Evolutionary conservation across 2,888 invertebrate genomes (phyloP).

Genomic region (Drosophila fulvimacula): DNA sequence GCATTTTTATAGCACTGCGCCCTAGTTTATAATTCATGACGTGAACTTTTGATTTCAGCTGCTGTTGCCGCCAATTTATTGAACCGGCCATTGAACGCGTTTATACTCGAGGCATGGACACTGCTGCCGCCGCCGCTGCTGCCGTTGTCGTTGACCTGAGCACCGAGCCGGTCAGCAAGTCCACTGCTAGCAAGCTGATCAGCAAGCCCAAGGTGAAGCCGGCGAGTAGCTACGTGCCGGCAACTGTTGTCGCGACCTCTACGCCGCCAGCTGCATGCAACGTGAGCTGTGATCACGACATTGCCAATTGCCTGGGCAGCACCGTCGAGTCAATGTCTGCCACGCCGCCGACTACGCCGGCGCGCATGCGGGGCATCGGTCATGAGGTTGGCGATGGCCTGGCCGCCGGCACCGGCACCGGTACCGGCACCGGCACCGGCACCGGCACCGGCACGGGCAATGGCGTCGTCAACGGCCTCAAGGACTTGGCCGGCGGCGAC

Average conservation of each 20-base stretch:
- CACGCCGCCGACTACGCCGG: slow-evolving; percentile 77
- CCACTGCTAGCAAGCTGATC: slow-evolving; percentile 47
- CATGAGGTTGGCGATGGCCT: slow-evolving; percentile 22
- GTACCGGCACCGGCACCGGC: slow-evolving; percentile 33
- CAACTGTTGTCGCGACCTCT: slow-evolving; percentile 58
- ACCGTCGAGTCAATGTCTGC: slow-evolving; percentile 80
- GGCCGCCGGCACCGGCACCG: slow-evolving; percentile 20
- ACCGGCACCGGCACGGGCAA: slow-evolving; percentile 25
- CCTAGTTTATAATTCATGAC: slow-evolving; percentile 61
- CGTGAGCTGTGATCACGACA: slow-evolving; percentile 26
- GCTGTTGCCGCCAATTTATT: slow-evolving; percentile 48
- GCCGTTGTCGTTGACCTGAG: slow-evolving; percentile 72
- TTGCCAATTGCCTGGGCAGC: slow-evolving; percentile 72
- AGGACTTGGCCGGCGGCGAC: slow-evolving; percentile 54
- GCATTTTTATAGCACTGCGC: slow-evolving; percentile 45
- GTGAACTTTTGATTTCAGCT: slow-evolving; percentile 59
- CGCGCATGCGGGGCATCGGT: slow-evolving; percentile 35
- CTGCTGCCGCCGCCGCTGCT: slow-evolving; percentile 72
- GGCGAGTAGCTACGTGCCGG: slow-evolving; percentile 28
- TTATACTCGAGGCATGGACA: slow-evolving; percentile 60
- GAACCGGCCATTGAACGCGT: slow-evolving; percentile 23
- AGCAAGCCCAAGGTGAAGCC: slow-evolving; percentile 41
- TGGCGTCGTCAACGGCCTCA: slow-evolving; percentile 41
- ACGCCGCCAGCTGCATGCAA: slow-evolving; percentile 13
- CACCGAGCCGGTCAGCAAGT: slow-evolving; percentile 54